Percentiles rank a stretch among this genome's conserved stretches.
phyloP scores from a whole-genome alignment of 2,797 vertebrate species.

The Momotus momota region DNA sequence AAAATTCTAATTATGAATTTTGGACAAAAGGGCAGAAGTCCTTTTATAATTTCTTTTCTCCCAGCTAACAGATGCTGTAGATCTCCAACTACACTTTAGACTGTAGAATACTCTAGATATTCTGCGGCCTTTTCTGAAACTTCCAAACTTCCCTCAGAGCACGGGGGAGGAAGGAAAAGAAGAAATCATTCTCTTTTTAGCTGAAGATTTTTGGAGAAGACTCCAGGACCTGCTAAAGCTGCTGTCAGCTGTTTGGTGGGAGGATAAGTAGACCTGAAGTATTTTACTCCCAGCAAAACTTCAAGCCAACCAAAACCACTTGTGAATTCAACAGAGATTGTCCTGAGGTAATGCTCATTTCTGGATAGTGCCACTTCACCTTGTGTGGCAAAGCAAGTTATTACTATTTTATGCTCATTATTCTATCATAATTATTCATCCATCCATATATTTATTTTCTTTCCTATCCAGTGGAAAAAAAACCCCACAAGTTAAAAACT shows the following conservation, averaged over 20 bases:
- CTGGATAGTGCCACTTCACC: background rate
- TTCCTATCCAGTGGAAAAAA: background rate
- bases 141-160: background rate
- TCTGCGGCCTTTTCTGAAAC: background rate
- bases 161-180: background rate
- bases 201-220: background rate
- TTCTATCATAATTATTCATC: background rate
- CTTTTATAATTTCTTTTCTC: background rate
- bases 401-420: background rate
- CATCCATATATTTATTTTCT: background rate
- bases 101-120: background rate
- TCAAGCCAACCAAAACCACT: background rate
- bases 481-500: background rate
- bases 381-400: background rate
- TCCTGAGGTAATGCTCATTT: background rate
- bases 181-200: background rate
- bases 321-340: background rate
- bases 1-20: background rate
- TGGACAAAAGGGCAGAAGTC: background rate
- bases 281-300: background rate
- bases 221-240: background rate
- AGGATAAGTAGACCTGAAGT: background rate
- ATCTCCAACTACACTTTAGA: background rate
- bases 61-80: background rate
- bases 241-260: background rate